These are phyloP conservation scores for Drosophila affinis DNA, from an alignment of 2,888 invertebrate species.

Conservation along the genomic window DNA sequence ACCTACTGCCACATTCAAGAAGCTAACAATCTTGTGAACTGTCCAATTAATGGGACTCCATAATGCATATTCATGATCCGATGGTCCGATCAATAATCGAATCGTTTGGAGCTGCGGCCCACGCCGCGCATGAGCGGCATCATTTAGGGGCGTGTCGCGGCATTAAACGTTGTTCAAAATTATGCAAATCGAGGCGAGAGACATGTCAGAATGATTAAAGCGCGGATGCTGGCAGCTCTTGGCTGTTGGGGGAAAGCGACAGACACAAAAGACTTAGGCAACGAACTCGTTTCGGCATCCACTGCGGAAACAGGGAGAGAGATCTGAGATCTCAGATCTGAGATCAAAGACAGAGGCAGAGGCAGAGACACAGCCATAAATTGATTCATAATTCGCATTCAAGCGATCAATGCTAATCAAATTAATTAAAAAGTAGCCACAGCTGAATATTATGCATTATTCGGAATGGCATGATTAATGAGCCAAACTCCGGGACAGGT, in stretches of 20 bases:
- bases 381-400: constrained; percentile 72
- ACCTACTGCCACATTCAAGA: constrained; percentile 58
- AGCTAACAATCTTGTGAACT: constrained; percentile 71
- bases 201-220: constrained; percentile 51
- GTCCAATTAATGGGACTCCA: constrained; percentile 66
- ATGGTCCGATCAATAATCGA: constrained; percentile 28
- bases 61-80: constrained; percentile 71
- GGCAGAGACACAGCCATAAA: constrained; percentile 51
- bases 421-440: constrained; percentile 71
- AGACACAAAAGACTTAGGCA: constrained; percentile 59
- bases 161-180: constrained; percentile 59
- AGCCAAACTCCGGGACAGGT: constrained; percentile 18
- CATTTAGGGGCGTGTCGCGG: constrained; percentile 59
- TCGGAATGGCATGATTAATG: constrained; percentile 64
- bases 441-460: constrained; percentile 17
- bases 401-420: constrained; percentile 67
- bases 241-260: constrained; percentile 28
- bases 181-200: constrained; percentile 57
- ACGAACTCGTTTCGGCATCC: constrained; percentile 58
- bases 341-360: neutral
- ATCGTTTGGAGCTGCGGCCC: constrained; percentile 23
- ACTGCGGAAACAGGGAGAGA: constrained; percentile 6
- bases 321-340: neutral
- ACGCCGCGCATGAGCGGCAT: constrained; percentile 11
- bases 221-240: constrained; percentile 23